Evolutionary conservation across 2,888 invertebrate genomes (phyloP), one percentile per base, ranked within the genome.

Genomic region (Blastobasis lacticolella): DNA sequence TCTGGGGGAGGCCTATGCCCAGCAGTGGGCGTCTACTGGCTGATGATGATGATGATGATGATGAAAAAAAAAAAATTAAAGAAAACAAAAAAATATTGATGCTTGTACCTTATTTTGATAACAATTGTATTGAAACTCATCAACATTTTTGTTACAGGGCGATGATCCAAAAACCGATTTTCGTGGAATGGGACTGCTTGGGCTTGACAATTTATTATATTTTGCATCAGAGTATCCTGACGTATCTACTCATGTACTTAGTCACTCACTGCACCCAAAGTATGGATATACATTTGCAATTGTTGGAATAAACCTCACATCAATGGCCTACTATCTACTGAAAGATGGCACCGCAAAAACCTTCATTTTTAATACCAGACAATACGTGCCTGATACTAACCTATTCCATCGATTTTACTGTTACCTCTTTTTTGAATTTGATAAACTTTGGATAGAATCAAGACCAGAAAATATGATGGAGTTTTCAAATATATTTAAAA

Each of bases 121-220:
- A 23, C 23, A 23, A 23, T 23, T 23, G 23, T 23, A 23, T 23
- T 23, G 23, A 23, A 23, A 23, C 23, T 23, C 23, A 23, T 3
- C 23, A 23, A 40, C 2, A 9, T 50, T 55, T 63, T 54, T 58
- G 49, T 84, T 92, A 64, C 90, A 93, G 90, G 99, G 99, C 10
- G 96, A 97, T 69, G 98, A 99, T 88, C 99, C 99, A 0, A 95
- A 96, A 79, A 99, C 99, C 0, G 99, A 99, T 85, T 99, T 99
- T 73, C 92, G 99, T 49, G 99, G 99, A 56, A 99, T 99, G 98
- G 99, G 99, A 37, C 79, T 98, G 54, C 89, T 99, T 44, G 98
- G 98, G 6, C 84, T 99, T 47, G 95, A 98, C 66, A 98, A 98
- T 82, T 89, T 99, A 0, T 73, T 97, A 65, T 97, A 90, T 71